A percentile compares a stretch with the other conserved stretches of the same genome.
Evolutionary conservation across 2,797 vertebrate species (phyloP).

Genomic region (Craterocephalus amniculus): DNA sequence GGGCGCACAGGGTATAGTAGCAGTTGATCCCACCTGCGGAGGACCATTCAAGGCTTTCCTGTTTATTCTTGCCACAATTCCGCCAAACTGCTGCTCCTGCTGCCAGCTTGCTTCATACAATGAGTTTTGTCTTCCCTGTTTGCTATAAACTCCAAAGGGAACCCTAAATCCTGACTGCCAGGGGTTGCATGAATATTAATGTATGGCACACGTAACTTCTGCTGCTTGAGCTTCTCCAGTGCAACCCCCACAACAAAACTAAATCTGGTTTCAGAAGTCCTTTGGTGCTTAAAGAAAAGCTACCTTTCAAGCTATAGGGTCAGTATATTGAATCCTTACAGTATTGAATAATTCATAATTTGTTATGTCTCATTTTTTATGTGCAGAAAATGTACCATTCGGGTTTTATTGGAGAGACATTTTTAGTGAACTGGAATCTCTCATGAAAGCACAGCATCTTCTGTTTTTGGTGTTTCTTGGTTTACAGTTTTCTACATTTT

Average conservation of each 20-base stretch:
- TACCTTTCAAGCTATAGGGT: conserved; percentile 32
- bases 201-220: conserved; percentile 51
- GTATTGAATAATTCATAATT: not conserved
- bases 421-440: not conserved
- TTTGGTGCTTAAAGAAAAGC: conserved; percentile 20
- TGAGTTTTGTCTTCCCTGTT: conserved; percentile 20
- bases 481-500: not conserved
- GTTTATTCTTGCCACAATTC: conserved; percentile 52
- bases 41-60: conserved; percentile 59
- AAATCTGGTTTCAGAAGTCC: conserved; percentile 31
- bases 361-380: not conserved
- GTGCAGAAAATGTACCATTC: not conserved
- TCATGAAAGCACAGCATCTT: not conserved
- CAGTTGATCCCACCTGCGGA: conserved; percentile 69
- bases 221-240: conserved; percentile 25
- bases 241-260: conserved; percentile 34
- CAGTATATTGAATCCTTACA: conserved; percentile 12
- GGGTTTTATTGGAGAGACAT: not conserved
- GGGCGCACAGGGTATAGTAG: not conserved
- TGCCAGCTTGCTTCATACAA: conserved; percentile 54
- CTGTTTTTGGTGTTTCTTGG: not conserved
- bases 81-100: conserved; percentile 65
- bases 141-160: conserved; percentile 55
- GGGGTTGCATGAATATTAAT: conserved; percentile 73
- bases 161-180: conserved; percentile 33